Percentiles rank a stretch among this genome's conserved stretches.
Conservation (phyloP, 2,113 vertebrate species). For the Nansenia antarctica region DNA sequence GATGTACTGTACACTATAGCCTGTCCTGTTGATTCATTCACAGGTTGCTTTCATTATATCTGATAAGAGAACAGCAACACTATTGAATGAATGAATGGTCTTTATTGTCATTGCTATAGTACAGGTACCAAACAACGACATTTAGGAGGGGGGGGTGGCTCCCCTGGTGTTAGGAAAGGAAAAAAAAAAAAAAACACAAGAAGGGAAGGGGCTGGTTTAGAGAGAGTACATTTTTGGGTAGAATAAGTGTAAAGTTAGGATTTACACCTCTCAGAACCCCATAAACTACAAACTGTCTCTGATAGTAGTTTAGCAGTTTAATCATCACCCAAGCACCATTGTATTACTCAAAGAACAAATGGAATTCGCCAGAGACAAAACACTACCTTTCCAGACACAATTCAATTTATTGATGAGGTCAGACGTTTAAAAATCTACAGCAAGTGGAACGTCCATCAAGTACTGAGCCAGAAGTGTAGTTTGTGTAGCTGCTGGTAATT, state of each 20-base stretch:
- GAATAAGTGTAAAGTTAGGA: too few relatives aligned
- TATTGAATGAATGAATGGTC: too few relatives aligned
- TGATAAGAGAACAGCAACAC: background rate
- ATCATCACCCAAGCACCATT: constrained; percentile 8
- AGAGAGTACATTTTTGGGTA: too few relatives aligned
- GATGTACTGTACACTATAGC: background rate
- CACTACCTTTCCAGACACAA: background rate
- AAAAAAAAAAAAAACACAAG: too few relatives aligned
- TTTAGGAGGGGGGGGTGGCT: too few relatives aligned
- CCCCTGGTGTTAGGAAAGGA: too few relatives aligned
- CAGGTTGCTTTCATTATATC: background rate
- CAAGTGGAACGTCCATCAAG: background rate
- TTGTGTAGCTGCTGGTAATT: background rate
- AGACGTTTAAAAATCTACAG: background rate
- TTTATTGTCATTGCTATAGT: too few relatives aligned
- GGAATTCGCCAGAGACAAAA: constrained; percentile 12
- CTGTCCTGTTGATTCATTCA: constrained; percentile 13
- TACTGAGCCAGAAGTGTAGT: background rate
- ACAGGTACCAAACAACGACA: too few relatives aligned
- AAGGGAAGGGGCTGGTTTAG: too few relatives aligned
- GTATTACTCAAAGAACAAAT: constrained; percentile 13
- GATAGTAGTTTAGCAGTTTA: constrained; percentile 8
- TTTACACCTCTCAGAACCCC: constrained; percentile 12
- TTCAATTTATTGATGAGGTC: background rate
- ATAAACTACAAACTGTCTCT: constrained; percentile 6